phyloP scores from a whole-genome alignment of 1,140 invertebrate species.

The Cepaea nemoralis region DNA sequence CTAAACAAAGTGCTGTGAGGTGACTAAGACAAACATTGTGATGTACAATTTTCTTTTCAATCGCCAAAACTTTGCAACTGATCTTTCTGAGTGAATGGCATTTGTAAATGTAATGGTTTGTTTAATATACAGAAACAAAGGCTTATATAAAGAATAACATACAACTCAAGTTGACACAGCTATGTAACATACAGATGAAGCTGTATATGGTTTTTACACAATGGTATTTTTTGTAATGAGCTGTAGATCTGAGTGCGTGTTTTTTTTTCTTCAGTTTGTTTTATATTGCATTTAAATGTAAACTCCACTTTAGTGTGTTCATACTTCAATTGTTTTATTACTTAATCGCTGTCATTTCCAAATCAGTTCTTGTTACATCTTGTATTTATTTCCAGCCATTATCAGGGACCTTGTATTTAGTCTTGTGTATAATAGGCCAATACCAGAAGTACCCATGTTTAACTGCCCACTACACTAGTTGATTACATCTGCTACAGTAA shows the following conservation, averaged over 20 bases:
- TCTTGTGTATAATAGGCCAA: too few species aligned
- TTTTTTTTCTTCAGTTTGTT: constrained; percentile 7
- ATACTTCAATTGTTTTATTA: constrained; percentile 8
- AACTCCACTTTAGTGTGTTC: constrained; percentile 28
- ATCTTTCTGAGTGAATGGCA: background rate
- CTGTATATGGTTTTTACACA: background rate
- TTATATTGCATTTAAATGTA: constrained; percentile 22
- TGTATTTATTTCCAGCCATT: background rate
- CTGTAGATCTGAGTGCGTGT: constrained; percentile 28
- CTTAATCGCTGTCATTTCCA: background rate
- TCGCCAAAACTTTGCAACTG: background rate
- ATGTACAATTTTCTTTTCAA: background rate
- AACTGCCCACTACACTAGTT: too few species aligned
- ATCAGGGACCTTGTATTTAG: background rate
- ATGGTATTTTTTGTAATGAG: background rate
- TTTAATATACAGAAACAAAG: too few species aligned
- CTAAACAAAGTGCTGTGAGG: constrained; percentile 1
- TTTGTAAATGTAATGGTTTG: background rate
- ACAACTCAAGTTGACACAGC: background rate
- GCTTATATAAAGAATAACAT: too few species aligned
- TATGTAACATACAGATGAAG: too few species aligned
- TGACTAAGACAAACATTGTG: background rate
- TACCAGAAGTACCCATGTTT: too few species aligned
- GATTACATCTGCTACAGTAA: too few species aligned
- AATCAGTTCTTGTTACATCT: too few species aligned